Percentiles rank a stretch among this genome's conserved stretches.
phyloP scores from a whole-genome alignment of 64 coral and sea anemone species.

The Orbicella faveolata region DNA sequence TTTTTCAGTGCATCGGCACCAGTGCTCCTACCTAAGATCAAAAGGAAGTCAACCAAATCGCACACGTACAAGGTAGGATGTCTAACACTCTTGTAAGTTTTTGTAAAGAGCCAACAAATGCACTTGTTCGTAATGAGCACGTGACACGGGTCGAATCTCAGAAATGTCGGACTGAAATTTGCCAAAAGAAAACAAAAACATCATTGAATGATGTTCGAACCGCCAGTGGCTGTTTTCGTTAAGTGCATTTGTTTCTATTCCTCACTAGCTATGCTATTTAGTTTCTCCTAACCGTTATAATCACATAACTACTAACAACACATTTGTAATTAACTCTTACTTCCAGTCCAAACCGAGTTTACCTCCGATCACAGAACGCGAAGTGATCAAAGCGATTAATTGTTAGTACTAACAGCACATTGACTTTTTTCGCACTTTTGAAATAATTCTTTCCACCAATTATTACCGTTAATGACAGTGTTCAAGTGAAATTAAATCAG shows the following conservation, averaged over 20 bases:
- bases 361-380: neutral
- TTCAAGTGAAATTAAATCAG: too few relatives aligned
- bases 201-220: too few relatives aligned
- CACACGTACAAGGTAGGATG: constrained; percentile 35
- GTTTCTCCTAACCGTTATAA: neutral
- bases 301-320: neutral
- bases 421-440: neutral
- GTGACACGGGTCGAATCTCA: too few relatives aligned
- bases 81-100: neutral
- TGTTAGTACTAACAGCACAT: neutral
- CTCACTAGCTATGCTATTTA: neutral
- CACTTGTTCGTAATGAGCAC: too few relatives aligned
- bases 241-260: too few relatives aligned
- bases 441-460: neutral
- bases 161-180: too few relatives aligned
- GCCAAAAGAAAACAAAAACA: too few relatives aligned
- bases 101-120: neutral
- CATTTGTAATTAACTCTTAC: neutral
- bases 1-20: constrained; percentile 44
- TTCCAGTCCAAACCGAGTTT: neutral
- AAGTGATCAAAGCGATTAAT: neutral
- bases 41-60: constrained; percentile 49
- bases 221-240: too few relatives aligned
- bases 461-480: too few relatives aligned
- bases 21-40: constrained; percentile 58